These are phyloP conservation scores for Neomonachus schauinslandi DNA, from an alignment of 2,113 vertebrate species.

Conservation along the genomic window DNA sequence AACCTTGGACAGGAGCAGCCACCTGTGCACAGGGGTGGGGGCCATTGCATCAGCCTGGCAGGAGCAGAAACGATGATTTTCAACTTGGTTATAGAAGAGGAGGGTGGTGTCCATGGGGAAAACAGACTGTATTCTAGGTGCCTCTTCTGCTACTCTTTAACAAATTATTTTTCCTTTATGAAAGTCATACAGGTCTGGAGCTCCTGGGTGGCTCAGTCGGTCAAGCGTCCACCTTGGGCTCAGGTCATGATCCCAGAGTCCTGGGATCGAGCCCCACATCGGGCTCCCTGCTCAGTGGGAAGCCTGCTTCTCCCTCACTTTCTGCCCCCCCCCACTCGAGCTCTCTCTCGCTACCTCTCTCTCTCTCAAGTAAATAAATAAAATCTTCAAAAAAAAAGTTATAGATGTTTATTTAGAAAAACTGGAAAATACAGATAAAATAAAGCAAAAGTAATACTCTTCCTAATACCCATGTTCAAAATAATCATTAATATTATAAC, in stretches of 20 bases:
- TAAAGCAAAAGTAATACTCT: not conserved
- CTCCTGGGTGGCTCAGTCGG: not conserved
- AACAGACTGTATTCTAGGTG: not conserved
- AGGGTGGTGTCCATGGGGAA: not conserved
- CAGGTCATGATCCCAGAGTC: not conserved
- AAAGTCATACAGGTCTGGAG: not conserved
- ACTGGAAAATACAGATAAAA: conserved; percentile 11
- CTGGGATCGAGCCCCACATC: not conserved
- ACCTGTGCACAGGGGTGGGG: not conserved
- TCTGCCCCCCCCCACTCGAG: not conserved
- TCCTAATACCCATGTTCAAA: not conserved
- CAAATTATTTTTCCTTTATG: conserved; percentile 39
- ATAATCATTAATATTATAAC: not conserved
- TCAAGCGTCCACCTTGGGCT: not conserved
- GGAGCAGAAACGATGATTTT: not conserved
- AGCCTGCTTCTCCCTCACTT: not conserved
- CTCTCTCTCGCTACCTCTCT: not conserved
- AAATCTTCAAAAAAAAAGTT: not conserved
- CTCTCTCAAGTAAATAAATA: not conserved
- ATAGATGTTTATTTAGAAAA: not conserved
- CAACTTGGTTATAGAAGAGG: not conserved
- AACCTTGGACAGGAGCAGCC: not conserved
- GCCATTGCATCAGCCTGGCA: conserved; percentile 55
- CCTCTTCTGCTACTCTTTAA: not conserved
- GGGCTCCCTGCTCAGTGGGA: not conserved